phyloP scores from a whole-genome alignment of 2,797 vertebrate genomes.

The Darevskia mixta region DNA sequence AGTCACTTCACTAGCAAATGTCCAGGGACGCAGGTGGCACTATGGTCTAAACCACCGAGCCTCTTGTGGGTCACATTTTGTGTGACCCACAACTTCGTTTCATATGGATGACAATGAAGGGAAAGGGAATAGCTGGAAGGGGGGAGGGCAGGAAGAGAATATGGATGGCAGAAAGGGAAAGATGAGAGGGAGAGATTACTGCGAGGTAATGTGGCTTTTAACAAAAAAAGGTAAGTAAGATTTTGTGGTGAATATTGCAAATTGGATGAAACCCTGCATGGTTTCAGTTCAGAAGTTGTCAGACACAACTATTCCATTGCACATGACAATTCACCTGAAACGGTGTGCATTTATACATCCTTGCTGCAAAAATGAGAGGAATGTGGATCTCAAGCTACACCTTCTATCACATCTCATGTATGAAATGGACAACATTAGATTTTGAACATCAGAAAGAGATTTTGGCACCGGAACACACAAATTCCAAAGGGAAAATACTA shows the following conservation, averaged over 20 bases:
- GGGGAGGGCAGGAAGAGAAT: too few relatives aligned
- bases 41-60: too few relatives aligned
- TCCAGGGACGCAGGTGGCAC: slow-evolving; percentile 45
- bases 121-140: too few relatives aligned
- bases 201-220: too few relatives aligned
- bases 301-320: neutral
- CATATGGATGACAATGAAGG: too few relatives aligned
- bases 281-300: neutral
- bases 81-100: too few relatives aligned
- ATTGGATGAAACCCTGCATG: neutral
- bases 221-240: too few relatives aligned
- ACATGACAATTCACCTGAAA: neutral
- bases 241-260: neutral
- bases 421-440: neutral
- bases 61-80: too few relatives aligned
- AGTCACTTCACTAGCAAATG: slow-evolving; percentile 64
- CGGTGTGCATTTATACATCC: too few relatives aligned
- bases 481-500: neutral
- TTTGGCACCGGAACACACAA: neutral
- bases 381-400: neutral
- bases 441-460: neutral
- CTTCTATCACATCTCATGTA: too few relatives aligned
- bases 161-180: too few relatives aligned
- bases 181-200: too few relatives aligned
- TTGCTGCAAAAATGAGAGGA: neutral